Evolutionary conservation across 2,797 vertebrate species (phyloP), one percentile per base, ranked within the genome.

Genomic region (Cryptoblepharus egeriae): DNA sequence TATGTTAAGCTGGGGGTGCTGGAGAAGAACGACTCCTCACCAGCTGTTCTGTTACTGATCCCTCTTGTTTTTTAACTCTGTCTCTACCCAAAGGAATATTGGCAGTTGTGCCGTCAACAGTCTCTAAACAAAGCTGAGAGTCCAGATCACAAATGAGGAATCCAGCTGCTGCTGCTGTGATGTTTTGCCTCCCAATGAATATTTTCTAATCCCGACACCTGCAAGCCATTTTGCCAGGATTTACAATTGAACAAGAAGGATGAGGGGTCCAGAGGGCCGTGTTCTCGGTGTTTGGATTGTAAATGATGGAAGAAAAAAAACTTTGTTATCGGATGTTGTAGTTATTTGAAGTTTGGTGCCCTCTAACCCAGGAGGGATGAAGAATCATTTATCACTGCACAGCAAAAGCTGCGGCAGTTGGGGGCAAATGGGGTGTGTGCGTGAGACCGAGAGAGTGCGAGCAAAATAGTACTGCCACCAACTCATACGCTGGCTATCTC

Each of bases 121-220:
- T 95, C 95, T 95, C 93, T 95, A 97, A 97, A 97, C 96, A 97
- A 97, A 97, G 95, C 95, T 96, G 96, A 94, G 95, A 96, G 95
- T 95, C 96, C 92, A 96, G 93, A 95, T 96, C 95, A 96, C 96
- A 97, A 96, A 96, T 95, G 96, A 97, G 96, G 95, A 96, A 95
- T 94, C 96, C 98, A 98, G 97, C 98, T 98, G 98, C 95, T 95
- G 49, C 49, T 52, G 49, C 49, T 52, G 93, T 94, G 96, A 90
- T 95, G 96, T 96, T 97, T 94, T 96, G 95, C 95, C 97, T 97
- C 95, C 96, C 94, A 95, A 95, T 96, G 96, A 96, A 95, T 96
- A 97, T 96, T 97, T 97, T 97, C 97, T 97, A 98, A 98, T 98
- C 96, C 97, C 96, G 97, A 98, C 98, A 99, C 98, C 98, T 99